Evolutionary conservation across 2,113 vertebrate genomes (phyloP).

Genomic region (Syngnathoides biaculeatus): DNA sequence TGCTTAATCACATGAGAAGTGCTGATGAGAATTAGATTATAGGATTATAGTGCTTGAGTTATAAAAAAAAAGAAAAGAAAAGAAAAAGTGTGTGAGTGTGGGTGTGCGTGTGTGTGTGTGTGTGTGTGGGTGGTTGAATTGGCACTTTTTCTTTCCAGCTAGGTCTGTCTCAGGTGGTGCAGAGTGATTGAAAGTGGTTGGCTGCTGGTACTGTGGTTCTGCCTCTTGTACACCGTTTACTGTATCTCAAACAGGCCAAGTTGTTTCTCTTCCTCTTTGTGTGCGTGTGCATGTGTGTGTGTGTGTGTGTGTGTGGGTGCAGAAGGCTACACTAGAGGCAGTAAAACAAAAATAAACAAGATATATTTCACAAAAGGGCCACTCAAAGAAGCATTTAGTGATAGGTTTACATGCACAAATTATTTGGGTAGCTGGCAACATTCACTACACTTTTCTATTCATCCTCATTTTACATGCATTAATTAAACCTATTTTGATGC

Average conservation of each 20-base stretch:
- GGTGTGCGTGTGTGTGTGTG: conserved; percentile 1
- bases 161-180: conserved; percentile 27
- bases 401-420: not conserved
- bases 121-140: conserved; percentile 9
- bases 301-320: not conserved
- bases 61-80: not conserved
- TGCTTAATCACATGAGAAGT: conserved; percentile 30
- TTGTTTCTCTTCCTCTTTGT: conserved; percentile 54
- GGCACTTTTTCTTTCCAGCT: conserved; percentile 45
- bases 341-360: not conserved
- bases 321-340: conserved; percentile 2
- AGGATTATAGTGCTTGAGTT: conserved; percentile 36
- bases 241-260: conserved; percentile 51
- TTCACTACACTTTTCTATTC: not conserved
- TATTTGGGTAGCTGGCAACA: not conserved
- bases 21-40: conserved; percentile 36
- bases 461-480: not conserved
- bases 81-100: conserved; percentile 25
- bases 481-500: too few relatives aligned
- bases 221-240: conserved; percentile 27
- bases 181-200: conserved; percentile 18
- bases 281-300: not conserved
- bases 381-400: not conserved
- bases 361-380: not conserved
- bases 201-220: conserved; percentile 26